Evolutionary conservation across 2,113 vertebrate genomes (phyloP), one percentile per base, ranked within the genome.

Genomic region (Seriola quinqueradiata): DNA sequence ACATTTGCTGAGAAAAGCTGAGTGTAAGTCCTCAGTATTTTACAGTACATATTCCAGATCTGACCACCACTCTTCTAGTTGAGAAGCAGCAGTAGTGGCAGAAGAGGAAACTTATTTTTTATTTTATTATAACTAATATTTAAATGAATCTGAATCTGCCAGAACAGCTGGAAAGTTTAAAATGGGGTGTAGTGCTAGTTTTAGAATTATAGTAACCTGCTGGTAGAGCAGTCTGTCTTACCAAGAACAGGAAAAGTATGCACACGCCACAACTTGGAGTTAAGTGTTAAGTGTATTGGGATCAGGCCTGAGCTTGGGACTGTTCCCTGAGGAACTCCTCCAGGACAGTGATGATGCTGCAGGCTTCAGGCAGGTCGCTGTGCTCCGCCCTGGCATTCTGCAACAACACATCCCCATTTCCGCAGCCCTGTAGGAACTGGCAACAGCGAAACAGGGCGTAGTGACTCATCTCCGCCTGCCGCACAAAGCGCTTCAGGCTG

Each of bases 391-490:
- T 95, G 28, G 97, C 97, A 9, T 98, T 97, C 91, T 97, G 97
- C 89, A 99, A 88, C 75, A 99, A 94, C 74, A 98, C 93, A 16
- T 99, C 97, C 0, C 97, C 97, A 3, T 98, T 99, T 57, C 98
- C 98, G 38, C 97, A 99, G 92, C 96, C 96, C 94, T 96, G 97
- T 14, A 99, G 96, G 93, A 99, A 99, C 89, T 96, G 92, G 83
- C 95, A 97, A 92, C 98, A 99, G 90, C 96, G 98, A 92, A 98
- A 99, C 86, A 99, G 85, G 54, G 98, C 97, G 0, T 99, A 99
- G 92, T 99, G 98, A 92, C 96, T 99, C 96, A 96, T 98, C 92
- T 99, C 98, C 0, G 98, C 97, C 95, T 99, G 98, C 0, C 96
- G 96, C 92, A 99, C 97, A 63, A 97, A 97, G 48, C 98, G 96